Evolutionary conservation across 2,888 invertebrate genomes (phyloP).

Genomic region (Mimumesa dahlbomi): DNA sequence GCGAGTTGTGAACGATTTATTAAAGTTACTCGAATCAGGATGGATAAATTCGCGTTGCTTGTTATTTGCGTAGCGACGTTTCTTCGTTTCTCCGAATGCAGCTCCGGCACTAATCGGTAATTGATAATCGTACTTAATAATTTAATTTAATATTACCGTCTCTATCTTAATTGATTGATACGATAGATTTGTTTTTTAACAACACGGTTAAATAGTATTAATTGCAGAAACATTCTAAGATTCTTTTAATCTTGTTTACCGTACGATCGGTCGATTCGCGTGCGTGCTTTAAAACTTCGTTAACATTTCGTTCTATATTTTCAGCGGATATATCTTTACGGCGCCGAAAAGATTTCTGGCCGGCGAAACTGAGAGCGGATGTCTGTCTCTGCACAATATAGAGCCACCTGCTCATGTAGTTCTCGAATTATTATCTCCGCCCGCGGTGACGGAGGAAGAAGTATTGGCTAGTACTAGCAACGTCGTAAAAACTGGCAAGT

Average conservation of each 20-base stretch:
- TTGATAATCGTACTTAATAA: not conserved
- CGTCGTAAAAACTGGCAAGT: constrained; percentile 69
- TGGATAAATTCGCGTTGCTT: constrained; percentile 34
- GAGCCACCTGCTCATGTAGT: constrained; percentile 74
- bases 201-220: no score
- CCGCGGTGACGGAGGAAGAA: constrained; percentile 63
- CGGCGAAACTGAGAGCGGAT: constrained; percentile 74
- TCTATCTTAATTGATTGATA: no score
- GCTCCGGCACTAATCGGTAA: constrained; percentile 42
- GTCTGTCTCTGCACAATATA: constrained; percentile 76
- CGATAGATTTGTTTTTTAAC: no score
- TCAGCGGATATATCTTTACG: constrained; percentile 76
- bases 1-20: constrained; percentile 3
- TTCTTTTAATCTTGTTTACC: not conserved
- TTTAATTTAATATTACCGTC: not conserved
- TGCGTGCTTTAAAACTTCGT: no score
- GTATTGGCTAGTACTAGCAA: constrained; percentile 65
- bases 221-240: no score
- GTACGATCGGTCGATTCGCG: not conserved
- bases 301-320: constrained; percentile 26
- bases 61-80: constrained; percentile 33
- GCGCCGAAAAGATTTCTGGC: constrained; percentile 74
- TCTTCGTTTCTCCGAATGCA: constrained; percentile 11
- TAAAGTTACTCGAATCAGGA: constrained; percentile 15
- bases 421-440: constrained; percentile 68